Evolutionary conservation across 2,888 invertebrate genomes (phyloP).

Genomic region (Leucozona laternaria): DNA sequence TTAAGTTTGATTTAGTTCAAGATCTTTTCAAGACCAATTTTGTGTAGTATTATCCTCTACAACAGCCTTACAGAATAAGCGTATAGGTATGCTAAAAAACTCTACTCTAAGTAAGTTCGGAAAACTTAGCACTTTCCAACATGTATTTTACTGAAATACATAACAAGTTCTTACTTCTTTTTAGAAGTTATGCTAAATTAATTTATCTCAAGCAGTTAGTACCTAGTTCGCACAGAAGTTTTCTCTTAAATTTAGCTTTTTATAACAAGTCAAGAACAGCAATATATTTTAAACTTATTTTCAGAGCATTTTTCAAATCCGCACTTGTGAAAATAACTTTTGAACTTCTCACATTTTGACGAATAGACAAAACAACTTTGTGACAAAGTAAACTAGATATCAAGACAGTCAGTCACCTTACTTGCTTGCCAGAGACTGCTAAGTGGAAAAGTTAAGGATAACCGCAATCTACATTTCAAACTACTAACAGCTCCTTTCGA

Average conservation of each 20-base stretch:
- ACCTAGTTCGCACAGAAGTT: not conserved
- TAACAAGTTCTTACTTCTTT: not conserved
- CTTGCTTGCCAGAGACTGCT: slow-evolving; percentile 27
- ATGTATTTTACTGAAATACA: not conserved
- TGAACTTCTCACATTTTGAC: slow-evolving; percentile 63
- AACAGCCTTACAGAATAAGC: too few relatives aligned
- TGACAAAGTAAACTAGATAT: slow-evolving; percentile 56
- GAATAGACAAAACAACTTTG: slow-evolving; percentile 66
- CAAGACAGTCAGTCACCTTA: slow-evolving; percentile 35
- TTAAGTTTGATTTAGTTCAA: too few relatives aligned
- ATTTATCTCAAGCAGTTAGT: slow-evolving; percentile 6
- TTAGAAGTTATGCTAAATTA: slow-evolving; percentile 11
- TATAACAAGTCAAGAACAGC: slow-evolving; percentile 17
- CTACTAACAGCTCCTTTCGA: slow-evolving; percentile 32
- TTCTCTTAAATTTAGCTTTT: not conserved
- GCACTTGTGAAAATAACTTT: slow-evolving; percentile 30
- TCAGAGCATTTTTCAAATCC: slow-evolving; percentile 30
- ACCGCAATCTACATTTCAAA: slow-evolving; percentile 58
- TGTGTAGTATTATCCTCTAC: too few relatives aligned
- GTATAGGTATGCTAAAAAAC: too few relatives aligned
- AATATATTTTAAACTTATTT: slow-evolving; percentile 42
- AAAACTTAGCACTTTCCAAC: not conserved
- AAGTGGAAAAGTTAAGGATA: slow-evolving; percentile 70
- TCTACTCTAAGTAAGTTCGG: not conserved
- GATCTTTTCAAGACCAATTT: too few relatives aligned